Evolutionary conservation across 2,797 vertebrate genomes (phyloP), one percentile per base, ranked within the genome.

Genomic region (Apodemus agrarius): DNA sequence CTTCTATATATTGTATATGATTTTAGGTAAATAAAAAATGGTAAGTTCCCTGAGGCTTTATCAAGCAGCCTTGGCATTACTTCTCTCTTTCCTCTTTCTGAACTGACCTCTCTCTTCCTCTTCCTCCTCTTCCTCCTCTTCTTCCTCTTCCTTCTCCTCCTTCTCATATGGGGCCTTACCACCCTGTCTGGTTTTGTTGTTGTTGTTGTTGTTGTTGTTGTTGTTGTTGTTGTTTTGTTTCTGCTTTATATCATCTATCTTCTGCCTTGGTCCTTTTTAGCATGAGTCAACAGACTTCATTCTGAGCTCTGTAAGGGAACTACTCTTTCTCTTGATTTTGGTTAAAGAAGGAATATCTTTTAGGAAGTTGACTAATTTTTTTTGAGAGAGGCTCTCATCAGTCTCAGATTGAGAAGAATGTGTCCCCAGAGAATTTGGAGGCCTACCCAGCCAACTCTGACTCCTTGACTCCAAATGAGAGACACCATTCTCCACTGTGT

Each of bases 211-310:
- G 6, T 49, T 49, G 6, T 22, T 11, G 34, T 63, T n/a, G 43
- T 43, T 43, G 43, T 43, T 43, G 43, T 43, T 43, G 43, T 43
- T 43, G 43, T 22, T 11, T 63, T n/a, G 31, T 69, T 86, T 86
- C 63, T 49, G 31, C 46, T 69, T 86, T 37, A 26, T 37, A 37
- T 16, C 3, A 86, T 52, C 46, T 52, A 69, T 54, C 52, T 86
- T 22, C 84, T 69, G 13, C 37, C 84, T 59, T 78, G 19, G 97
- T 97, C 84, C 92, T 89, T 96, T 96, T 96, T 95, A 95, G 91
- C n/a, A 14, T 31, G 74, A 98, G 76, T 97, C 89, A 95, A 89
- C 94, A 90, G 93, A 93, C 34, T 67, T 78, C 3, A 0, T 92
- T 97, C 81, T 67, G 90, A 80, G 46, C 61, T 91, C 6, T 21